These are phyloP conservation scores for Drosophila triauraria DNA, from an alignment of 1,140 invertebrate species.

Conservation along the genomic window DNA sequence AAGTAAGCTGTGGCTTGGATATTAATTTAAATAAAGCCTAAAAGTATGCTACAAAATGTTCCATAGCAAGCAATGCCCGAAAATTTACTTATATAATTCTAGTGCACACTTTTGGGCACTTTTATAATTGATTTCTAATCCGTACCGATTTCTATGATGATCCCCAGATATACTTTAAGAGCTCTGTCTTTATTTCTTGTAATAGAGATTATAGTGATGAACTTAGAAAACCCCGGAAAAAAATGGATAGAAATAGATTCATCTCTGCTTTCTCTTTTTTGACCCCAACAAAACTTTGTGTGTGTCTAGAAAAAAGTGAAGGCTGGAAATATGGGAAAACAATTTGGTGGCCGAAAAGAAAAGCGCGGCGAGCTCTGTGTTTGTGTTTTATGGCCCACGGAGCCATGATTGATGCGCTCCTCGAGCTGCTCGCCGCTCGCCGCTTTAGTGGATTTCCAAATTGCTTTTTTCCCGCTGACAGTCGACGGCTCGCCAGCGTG, in stretches of 20 bases:
- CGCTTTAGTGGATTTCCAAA: constrained; percentile 78
- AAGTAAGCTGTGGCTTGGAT: no score
- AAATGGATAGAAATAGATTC: neutral
- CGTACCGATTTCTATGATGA: neutral
- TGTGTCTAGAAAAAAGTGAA: constrained; percentile 6
- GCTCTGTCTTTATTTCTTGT: neutral
- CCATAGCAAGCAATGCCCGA: neutral
- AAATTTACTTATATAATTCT: no score
- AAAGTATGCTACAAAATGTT: neutral
- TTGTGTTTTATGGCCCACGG: constrained; percentile 73
- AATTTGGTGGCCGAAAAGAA: constrained; percentile 74
- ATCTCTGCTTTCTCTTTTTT: neutral
- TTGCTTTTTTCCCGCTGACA: constrained; percentile 80
- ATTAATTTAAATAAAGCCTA: neutral
- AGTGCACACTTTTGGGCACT: neutral
- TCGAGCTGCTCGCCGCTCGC: constrained; percentile 37
- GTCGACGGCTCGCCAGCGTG: constrained; percentile 46
- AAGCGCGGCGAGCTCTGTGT: constrained; percentile 37
- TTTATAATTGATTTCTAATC: neutral
- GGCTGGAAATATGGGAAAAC: constrained; percentile 70
- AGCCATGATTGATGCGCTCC: constrained; percentile 73
- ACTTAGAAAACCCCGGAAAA: neutral
- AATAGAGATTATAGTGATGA: no score
- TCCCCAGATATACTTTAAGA: neutral
- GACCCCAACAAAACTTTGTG: neutral